Base-by-base conservation (phyloP, 2,888 invertebrate species). In the Athetis lepigone region DNA sequence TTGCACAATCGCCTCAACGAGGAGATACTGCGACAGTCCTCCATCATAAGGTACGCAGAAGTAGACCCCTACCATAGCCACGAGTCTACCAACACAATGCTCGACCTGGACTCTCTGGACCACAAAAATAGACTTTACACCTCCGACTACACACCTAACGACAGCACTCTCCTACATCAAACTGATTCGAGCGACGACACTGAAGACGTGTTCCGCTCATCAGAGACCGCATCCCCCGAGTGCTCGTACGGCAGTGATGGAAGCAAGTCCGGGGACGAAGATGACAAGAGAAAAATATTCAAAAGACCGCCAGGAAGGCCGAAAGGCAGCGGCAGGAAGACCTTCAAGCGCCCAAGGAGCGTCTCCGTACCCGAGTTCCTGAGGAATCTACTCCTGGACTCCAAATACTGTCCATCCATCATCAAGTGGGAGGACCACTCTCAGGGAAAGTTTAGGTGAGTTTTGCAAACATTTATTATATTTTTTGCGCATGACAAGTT, bases 371-470 rank as follows among this genome's bases (percentile, higher is more conserved):
- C 98, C 96, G 98, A 98, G 90, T 98, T 98, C 89, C 96, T 98
- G 79, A 95, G 98, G 74, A 97, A 98, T 87, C 95, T 98, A 29
- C 93, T 98, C 58, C 95, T 97, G 67, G 96, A 98, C 86, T 96
- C 96, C 3, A 94, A 96, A 66, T 97, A 97, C 75, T 98, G 98
- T 85, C 98, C 98, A 0, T 96, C 96, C 51, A 96, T 98, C 74
- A 98, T 98, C 81, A 97, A 97, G 88, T 98, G 98, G 98, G 98
- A 98, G 88, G 97, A 98, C 87, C 96, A 97, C 82, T 96, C 96
- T 29, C 96, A 97, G 77, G 98, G 98, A 8, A 97, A 97, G 79
- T 98, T 98, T 92, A 96, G 95, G 95, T 95, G 78, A 92, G 94
- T 88, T 75, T 51, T 51, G 59, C 40, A 37, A 50, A 46, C 46